Conservation (phyloP, 2,888 invertebrate species). For the Nematopogon swammerdamellus region DNA sequence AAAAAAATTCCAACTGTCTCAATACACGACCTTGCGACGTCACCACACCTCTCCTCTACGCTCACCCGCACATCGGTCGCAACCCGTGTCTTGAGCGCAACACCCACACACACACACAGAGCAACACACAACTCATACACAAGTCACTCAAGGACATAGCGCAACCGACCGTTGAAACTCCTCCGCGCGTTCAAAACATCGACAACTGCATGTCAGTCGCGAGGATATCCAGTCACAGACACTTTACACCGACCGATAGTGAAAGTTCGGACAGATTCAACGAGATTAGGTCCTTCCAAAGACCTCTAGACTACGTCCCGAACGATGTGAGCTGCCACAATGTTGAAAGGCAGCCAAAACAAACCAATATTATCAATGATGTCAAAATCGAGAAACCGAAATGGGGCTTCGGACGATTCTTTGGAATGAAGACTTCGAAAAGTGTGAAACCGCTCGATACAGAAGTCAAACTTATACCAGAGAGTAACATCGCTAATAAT, state of each 20-base stretch:
- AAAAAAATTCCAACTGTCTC: constrained; percentile 38
- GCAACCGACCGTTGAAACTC: constrained; percentile 13
- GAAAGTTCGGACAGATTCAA: constrained; percentile 28
- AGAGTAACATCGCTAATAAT: constrained; percentile 13
- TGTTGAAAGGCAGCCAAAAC: constrained; percentile 32
- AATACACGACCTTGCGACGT: constrained; percentile 26
- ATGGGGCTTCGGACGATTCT: constrained; percentile 40
- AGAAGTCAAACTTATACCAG: constrained; percentile 52
- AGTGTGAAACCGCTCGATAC: constrained; percentile 38
- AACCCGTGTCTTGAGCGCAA: constrained; percentile 81
- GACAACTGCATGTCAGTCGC: constrained; percentile 39
- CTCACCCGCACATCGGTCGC: constrained; percentile 79
- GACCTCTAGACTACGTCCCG: constrained; percentile 63
- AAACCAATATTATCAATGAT: constrained; percentile 40
- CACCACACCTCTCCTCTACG: constrained; percentile 50
- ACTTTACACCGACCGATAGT: constrained; percentile 15
- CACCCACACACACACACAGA: constrained; percentile 54
- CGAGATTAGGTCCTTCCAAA: constrained; percentile 37
- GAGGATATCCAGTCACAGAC: constrained; percentile 19
- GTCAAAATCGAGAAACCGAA: constrained; percentile 32
- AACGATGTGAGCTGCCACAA: constrained; percentile 62
- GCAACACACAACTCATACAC: constrained; percentile 54
- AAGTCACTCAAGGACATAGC: constrained; percentile 61
- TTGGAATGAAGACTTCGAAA: constrained; percentile 33
- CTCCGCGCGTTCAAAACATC: constrained; percentile 17